phyloP scores from a whole-genome alignment of 2,888 invertebrate genomes.

The Bombylius major region DNA sequence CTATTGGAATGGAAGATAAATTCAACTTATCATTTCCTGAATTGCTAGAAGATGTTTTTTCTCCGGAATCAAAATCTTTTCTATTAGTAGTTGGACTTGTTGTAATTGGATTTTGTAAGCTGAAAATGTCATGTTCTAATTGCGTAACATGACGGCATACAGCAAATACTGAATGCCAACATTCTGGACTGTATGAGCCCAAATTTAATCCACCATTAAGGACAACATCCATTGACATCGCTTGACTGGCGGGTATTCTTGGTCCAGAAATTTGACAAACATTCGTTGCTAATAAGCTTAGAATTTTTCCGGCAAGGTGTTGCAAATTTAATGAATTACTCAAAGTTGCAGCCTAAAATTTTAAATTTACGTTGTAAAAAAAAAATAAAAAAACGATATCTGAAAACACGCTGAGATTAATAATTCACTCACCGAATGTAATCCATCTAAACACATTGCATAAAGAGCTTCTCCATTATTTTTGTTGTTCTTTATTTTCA shows the following conservation, averaged over 20 bases:
- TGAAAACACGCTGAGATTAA: too few species aligned
- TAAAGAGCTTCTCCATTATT: constrained; percentile 61
- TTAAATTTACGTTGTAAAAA: too few species aligned
- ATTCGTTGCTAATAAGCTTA: constrained; percentile 73
- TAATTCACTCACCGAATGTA: constrained; percentile 54
- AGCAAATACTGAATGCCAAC: constrained; percentile 92
- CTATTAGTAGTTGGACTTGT: constrained; percentile 30
- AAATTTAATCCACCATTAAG: constrained; percentile 77
- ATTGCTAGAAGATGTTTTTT: constrained; percentile 23
- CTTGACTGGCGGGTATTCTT: constrained; percentile 75
- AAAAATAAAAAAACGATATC: not conserved
- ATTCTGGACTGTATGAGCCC: constrained; percentile 83
- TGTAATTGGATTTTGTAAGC: constrained; percentile 47
- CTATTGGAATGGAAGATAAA: constrained; percentile 47
- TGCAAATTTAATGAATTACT: constrained; percentile 82
- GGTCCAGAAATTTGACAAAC: constrained; percentile 72
- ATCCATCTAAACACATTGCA: constrained; percentile 73
- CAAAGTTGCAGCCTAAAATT: constrained; percentile 63
- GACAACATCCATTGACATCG: constrained; percentile 83
- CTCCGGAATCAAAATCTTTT: constrained; percentile 32
- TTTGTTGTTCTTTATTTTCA: constrained; percentile 38
- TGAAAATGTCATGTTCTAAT: constrained; percentile 81
- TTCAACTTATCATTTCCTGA: constrained; percentile 46
- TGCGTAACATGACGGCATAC: constrained; percentile 88
- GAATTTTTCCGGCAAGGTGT: constrained; percentile 79